Percentiles rank a stretch among this genome's conserved stretches.
Evolutionary conservation across 2,888 invertebrate genomes (phyloP).

Genomic region (Barypeithes pellucidus): DNA sequence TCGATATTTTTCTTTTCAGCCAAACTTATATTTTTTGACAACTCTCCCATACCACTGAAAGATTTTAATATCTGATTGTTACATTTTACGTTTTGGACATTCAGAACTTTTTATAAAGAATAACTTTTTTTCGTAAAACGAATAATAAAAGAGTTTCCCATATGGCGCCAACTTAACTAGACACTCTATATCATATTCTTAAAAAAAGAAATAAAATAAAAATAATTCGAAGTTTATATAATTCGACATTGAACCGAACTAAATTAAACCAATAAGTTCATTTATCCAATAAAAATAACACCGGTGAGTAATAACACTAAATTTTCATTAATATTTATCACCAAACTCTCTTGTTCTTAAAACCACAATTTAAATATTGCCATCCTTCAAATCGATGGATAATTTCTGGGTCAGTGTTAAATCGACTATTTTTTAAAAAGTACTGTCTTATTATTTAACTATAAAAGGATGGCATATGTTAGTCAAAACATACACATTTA

Average conservation of each 20-base stretch:
- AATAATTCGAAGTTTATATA: not conserved
- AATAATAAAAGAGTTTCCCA: too few relatives aligned
- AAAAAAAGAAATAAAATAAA: not conserved
- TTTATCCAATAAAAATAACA: conserved; percentile 3
- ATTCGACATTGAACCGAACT: not conserved
- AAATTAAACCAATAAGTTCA: conserved; percentile 3
- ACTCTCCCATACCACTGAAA: too few relatives aligned
- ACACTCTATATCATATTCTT: too few relatives aligned
- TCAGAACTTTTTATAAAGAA: too few relatives aligned
- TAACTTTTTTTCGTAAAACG: too few relatives aligned
- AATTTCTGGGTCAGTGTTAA: conserved; percentile 42
- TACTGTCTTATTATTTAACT: conserved; percentile 22
- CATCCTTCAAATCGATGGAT: conserved; percentile 33
- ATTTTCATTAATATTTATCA: conserved; percentile 43
- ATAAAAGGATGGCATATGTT: conserved; percentile 23
- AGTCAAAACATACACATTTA: not conserved
- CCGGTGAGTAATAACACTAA: conserved; percentile 14
- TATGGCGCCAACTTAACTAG: too few relatives aligned
- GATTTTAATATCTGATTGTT: too few relatives aligned
- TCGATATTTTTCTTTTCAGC: too few relatives aligned
- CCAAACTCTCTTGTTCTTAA: conserved; percentile 37
- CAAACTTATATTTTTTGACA: too few relatives aligned
- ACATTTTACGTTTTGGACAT: too few relatives aligned
- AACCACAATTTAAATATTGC: conserved; percentile 16
- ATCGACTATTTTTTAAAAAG: conserved; percentile 25